phyloP scores from a whole-genome alignment of 2,797 vertebrate genomes.

The Esox lucius region DNA sequence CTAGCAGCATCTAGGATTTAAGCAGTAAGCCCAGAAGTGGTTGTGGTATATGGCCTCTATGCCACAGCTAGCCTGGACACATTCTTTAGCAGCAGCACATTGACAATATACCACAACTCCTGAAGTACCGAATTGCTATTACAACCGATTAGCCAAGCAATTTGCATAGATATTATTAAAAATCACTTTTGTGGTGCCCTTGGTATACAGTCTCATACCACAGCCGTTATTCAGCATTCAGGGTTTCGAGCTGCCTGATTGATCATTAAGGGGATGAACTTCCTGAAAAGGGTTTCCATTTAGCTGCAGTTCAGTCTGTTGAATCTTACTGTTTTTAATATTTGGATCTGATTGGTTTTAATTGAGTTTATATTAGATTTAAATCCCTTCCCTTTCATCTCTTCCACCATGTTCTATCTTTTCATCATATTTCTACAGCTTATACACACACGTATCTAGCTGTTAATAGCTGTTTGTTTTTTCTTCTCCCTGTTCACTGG shows the following conservation, averaged over 20 bases:
- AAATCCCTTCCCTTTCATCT: background rate
- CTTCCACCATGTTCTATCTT: background rate
- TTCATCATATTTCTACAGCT: background rate
- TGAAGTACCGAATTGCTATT: too few relatives aligned
- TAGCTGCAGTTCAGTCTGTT: background rate
- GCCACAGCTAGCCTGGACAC: too few relatives aligned
- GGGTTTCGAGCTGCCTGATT: too few relatives aligned
- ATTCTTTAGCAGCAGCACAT: too few relatives aligned
- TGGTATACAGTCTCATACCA: too few relatives aligned
- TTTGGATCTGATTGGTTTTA: slow-evolving; percentile 1
- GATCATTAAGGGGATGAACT: background rate
- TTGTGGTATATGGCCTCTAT: too few relatives aligned
- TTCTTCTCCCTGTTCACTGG: background rate
- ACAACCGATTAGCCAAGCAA: too few relatives aligned
- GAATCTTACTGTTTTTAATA: background rate
- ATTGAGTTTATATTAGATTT: slow-evolving; percentile 12
- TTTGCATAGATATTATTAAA: too few relatives aligned
- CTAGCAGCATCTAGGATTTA: background rate
- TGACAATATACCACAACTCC: too few relatives aligned
- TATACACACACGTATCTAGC: background rate
- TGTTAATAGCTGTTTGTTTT: background rate
- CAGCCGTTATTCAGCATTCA: too few relatives aligned
- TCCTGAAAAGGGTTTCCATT: background rate
- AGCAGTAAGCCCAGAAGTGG: too few relatives aligned
- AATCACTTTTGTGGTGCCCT: too few relatives aligned